Base-by-base conservation (phyloP, 2,797 vertebrate genomes). In the Paratrypauchen microcephalus region DNA sequence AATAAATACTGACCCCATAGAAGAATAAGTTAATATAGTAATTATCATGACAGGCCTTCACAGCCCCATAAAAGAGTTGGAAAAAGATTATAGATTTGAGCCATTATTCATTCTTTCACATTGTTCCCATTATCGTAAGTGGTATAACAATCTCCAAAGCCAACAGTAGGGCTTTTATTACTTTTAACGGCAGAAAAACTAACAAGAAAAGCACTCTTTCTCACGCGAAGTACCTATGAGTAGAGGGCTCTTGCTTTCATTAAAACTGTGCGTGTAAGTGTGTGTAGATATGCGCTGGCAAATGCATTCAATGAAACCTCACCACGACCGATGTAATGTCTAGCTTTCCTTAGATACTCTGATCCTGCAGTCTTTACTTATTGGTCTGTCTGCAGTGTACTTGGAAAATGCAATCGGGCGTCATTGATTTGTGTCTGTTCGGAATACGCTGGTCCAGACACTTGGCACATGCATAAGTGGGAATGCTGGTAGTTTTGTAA, bases 401-500 rank as follows among this genome's bases (percentile, higher is more conserved):
- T 81, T 72, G 73, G 76, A 85, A 84, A 89, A 87, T 83, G 74
- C 82, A 86, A 85, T 86, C 79, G 63, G 77, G 72, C 75, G 56
- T 45, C 81, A 89, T 90, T 82, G 86, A 91, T 91, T 92, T 84
- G 73, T 85, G 80, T 83, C 77, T 62, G 47, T 87, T 88, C 82
- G 72, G 87, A 91, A 89, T 83, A 80, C 82, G 79, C 75, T 39
- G 36, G 82, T 70, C 56, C 73, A 76, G 83, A 86, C 79, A 76
- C 60, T 12, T 54, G 69, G 55, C 72, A 74, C 71, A 80, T 78
- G 73, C 76, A 68, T 67, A 72, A 75, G 70, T 65, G 52, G 61
- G 55, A 26, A 30, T 26, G 66, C 58, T 65, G 59, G 68, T 54
- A 36, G 28, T 24, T 3, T 47, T 66, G 63, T 70, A 4, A 18